These are phyloP conservation scores for Hedychridium roseum DNA, from an alignment of 2,888 invertebrate species.

Conservation along the genomic window DNA sequence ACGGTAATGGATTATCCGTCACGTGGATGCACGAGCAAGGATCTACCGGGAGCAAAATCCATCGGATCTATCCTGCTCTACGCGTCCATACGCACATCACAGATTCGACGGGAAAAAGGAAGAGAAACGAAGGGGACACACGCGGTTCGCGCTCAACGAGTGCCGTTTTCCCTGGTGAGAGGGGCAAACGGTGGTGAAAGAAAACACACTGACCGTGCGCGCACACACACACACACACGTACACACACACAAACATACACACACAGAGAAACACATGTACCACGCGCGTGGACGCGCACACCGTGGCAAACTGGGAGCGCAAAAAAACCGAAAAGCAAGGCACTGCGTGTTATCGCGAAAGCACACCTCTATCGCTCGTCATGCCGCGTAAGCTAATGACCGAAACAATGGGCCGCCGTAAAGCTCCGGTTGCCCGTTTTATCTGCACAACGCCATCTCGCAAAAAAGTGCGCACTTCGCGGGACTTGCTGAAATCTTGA, in stretches of 20 bases:
- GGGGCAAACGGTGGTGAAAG: too few relatives aligned
- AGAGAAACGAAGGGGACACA: too few relatives aligned
- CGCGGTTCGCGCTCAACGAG: too few relatives aligned
- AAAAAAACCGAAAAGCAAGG: background rate
- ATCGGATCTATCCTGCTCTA: too few relatives aligned
- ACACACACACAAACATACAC: too few relatives aligned
- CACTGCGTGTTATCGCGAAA: constrained; percentile 44
- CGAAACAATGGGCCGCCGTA: constrained; percentile 45
- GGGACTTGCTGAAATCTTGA: too few relatives aligned
- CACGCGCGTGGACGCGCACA: background rate
- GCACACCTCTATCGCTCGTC: constrained; percentile 49
- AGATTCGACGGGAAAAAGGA: too few relatives aligned
- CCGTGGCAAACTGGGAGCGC: background rate
- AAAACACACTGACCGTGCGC: background rate
- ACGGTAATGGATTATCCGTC: too few relatives aligned
- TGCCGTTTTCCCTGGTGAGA: too few relatives aligned
- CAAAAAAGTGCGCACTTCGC: constrained; percentile 41
- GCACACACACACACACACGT: background rate
- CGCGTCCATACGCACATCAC: too few relatives aligned
- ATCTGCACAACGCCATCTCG: constrained; percentile 43
- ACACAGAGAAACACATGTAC: constrained; percentile 4
- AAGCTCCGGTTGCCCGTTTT: constrained; percentile 32
- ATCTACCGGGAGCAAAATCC: too few relatives aligned
- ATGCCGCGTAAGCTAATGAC: constrained; percentile 47
- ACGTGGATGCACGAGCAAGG: too few relatives aligned